Base-by-base conservation (phyloP, 2,113 vertebrate species). In the Polypterus bichir region DNA sequence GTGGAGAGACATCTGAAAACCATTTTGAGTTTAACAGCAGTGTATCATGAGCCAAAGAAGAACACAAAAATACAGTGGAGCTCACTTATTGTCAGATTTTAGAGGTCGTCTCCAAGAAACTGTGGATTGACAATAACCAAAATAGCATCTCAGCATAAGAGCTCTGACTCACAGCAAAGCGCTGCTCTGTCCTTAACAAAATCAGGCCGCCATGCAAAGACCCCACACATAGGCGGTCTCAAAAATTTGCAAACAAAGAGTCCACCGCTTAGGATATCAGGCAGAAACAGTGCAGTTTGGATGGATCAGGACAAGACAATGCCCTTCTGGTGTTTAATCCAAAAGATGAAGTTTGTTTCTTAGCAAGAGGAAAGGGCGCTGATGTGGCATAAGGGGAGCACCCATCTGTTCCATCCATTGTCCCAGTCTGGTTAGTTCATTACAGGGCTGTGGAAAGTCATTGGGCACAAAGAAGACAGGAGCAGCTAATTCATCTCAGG, bases 91-190 rank as follows among this genome's bases (percentile, higher is more conserved):
- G 56, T 57, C 56, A 57, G 3, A 5, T 27, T 57, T 45, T 57
- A 57, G 44, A 57, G 44, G 56, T 57, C 56, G 46, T 27, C 44
- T 57, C n/a, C 56, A 57, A 57, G 56, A 57, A 57, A 45, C 56
- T 57, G 56, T 57, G 56, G 56, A 57, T 57, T 57, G 56, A 57
- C 56, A 57, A 57, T 57, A 57, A 57, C 56, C 56, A 57, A 57
- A 44, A 45, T 57, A 57, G 56, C 56, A 57, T 7, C 9, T 57
- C 56, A 57, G 27, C 56, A 57, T 27, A 44, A 9, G 7, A 57
- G 56, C 9, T 45, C 56, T 57, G 56, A 57, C 44, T 57, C 56
- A 57, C 7, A 57, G 27, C 46, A 7, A 6, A 44, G 9, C 44
- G 5, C 4, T 7, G 9, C 4, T 4, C 4, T 57, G 56, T 45